Base-by-base conservation (phyloP, 1,140 invertebrate species). In the Sitophilus oryzae region DNA sequence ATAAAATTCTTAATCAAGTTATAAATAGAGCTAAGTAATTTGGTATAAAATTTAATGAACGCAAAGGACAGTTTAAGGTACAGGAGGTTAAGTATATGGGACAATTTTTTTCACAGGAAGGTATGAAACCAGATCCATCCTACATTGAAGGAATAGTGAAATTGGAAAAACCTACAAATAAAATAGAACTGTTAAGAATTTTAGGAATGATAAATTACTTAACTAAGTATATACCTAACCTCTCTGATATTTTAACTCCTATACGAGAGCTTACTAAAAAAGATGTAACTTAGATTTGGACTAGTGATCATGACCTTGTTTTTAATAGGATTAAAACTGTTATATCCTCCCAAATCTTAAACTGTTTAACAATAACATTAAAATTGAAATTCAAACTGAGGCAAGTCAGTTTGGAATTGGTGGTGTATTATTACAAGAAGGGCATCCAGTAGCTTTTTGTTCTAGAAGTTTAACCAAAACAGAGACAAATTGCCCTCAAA, bases 121-220 rank as follows among this genome's bases (percentile, higher is more conserved):
- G 58, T 10, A 25, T 60, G 14, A 37, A 44, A 37, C 46, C 54
- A 22, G 57, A 62, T 38, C 21, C 11, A 9, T n/a, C 42, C 10
- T 50, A 55, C 34, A 25, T 62, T 16, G 34, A 54, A 41, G 52
- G 49, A 35, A 56, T 59, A 20, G 6, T 56, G 15, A 38, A 42
- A 15, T 25, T 60, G 38, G 30, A 59, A 40, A 41, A 52, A 38
- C 60, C 60, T 35, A 54, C 40, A 42, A 56, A 49, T 23, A n/a
- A 60, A 58, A 60, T 60, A 43, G 52, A 57, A 25, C 34, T 63
- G 16, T 41, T 46, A 11, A 60, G 25, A 34, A 42, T 61, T 46
- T 45, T 61, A 15, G 59, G 59, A 1, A 48, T 59, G 47, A 14
- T 56, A 21, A 59, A 59, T 40, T 62, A 57, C 46, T 45, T 62